phyloP scores from a whole-genome alignment of 2,113 vertebrate species.

The Neolamprologus devosi region DNA sequence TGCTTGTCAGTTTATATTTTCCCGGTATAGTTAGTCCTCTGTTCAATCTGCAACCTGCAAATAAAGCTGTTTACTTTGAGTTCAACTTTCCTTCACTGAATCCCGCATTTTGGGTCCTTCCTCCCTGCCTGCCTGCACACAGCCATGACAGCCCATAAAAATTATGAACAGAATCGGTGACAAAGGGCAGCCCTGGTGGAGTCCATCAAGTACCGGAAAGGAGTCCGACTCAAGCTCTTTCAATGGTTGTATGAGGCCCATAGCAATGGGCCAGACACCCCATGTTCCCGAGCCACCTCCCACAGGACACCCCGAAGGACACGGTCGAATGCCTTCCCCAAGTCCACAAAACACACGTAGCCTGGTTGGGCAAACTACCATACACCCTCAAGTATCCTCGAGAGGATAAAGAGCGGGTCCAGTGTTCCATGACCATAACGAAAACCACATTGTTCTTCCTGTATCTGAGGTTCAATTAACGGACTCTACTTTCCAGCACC shows the following conservation, averaged over 20 bases:
- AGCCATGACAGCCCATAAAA: background rate
- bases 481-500: background rate
- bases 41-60: background rate
- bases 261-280: background rate
- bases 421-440: background rate
- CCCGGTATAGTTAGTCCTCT: background rate
- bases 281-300: background rate
- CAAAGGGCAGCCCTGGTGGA: background rate
- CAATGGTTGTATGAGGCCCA: background rate
- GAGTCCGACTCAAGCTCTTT: background rate
- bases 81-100: fast-evolving
- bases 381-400: background rate
- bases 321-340: background rate
- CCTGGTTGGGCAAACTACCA: background rate
- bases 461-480: background rate
- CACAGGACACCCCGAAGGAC: background rate
- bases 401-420: background rate
- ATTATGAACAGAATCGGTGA: background rate
- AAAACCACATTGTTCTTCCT: background rate
- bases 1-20: background rate
- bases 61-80: background rate
- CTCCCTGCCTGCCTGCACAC: background rate
- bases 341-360: background rate
- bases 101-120: background rate
- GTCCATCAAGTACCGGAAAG: background rate